Conservation (phyloP, 2,113 vertebrate species). For the Misgurnus anguillicaudatus region DNA sequence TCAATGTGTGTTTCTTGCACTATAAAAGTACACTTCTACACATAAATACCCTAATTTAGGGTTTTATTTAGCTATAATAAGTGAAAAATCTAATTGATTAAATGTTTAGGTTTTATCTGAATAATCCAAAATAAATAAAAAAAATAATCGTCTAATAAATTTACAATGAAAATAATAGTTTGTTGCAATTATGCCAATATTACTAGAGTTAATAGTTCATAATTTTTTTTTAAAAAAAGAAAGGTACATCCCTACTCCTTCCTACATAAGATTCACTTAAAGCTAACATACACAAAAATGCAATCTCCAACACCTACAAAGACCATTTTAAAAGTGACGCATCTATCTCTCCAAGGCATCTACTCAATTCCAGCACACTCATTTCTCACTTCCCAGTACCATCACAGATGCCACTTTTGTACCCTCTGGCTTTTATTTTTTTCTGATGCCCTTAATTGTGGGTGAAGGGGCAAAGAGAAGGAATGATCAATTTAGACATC, state of each 20-base stretch:
- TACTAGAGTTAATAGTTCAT: neutral
- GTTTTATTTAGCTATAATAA: too few relatives aligned
- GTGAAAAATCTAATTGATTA: too few relatives aligned
- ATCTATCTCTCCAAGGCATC: neutral
- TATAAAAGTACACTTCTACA: too few relatives aligned
- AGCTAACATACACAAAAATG: conserved; percentile 6
- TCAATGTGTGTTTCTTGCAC: too few relatives aligned
- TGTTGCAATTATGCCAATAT: too few relatives aligned
- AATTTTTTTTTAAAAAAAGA: neutral
- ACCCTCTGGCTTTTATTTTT: conserved; percentile 23
- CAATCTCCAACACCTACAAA: conserved; percentile 21
- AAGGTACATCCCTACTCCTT: neutral
- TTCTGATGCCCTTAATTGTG: conserved; percentile 35
- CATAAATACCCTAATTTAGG: too few relatives aligned
- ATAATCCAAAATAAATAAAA: too few relatives aligned
- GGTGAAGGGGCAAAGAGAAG: conserved; percentile 10
- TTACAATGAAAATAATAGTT: too few relatives aligned
- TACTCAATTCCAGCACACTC: conserved; percentile 7
- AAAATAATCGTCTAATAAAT: too few relatives aligned
- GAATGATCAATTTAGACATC: conserved; percentile 51
- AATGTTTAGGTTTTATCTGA: too few relatives aligned
- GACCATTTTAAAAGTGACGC: neutral
- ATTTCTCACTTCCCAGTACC: conserved; percentile 16
- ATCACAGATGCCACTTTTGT: conserved; percentile 12
- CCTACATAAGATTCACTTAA: neutral